Conservation (phyloP, 2,113 vertebrate species). For the Hippocampus barbouri region DNA sequence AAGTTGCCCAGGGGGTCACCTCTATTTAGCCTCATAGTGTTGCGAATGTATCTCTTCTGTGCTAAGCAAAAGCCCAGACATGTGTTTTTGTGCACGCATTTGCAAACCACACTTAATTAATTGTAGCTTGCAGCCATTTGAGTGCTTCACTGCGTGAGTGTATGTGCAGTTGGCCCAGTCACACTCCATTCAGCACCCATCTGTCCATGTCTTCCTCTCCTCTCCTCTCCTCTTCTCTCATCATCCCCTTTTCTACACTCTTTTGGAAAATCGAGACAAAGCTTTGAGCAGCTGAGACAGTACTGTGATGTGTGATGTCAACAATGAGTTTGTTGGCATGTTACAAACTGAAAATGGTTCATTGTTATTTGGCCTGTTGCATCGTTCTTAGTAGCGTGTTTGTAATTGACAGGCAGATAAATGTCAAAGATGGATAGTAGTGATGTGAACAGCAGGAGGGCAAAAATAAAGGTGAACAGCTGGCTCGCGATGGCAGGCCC, state of each 20-base stretch:
- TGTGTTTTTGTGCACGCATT: constrained; percentile 52
- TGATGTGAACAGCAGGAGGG: constrained; percentile 10
- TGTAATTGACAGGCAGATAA: constrained; percentile 8
- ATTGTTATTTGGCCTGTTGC: constrained; percentile 28
- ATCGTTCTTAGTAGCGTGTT: constrained; percentile 15
- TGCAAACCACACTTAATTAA: constrained; percentile 64
- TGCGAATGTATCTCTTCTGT: constrained; percentile 35
- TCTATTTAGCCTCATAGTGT: constrained; percentile 27
- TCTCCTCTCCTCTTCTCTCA: constrained; percentile 15
- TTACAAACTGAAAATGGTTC: constrained; percentile 46
- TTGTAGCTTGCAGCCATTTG: constrained; percentile 66
- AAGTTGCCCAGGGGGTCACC: constrained; percentile 28
- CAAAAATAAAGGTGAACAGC: constrained; percentile 37
- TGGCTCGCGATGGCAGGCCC: constrained; percentile 20
- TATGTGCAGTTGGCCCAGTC: constrained; percentile 62
- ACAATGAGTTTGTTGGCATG: constrained; percentile 26
- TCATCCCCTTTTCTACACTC: constrained; percentile 9
- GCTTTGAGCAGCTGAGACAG: constrained; percentile 2
- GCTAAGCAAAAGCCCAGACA: constrained; percentile 42
- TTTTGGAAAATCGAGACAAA: constrained; percentile 35
- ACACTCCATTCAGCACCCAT: constrained; percentile 67
- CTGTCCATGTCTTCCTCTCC: constrained; percentile 59
- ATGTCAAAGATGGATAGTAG: neutral
- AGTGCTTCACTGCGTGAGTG: constrained; percentile 58
- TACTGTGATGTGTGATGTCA: neutral